A percentile compares a stretch with the other conserved stretches of the same genome.
phyloP scores from a whole-genome alignment of 2,113 vertebrate species.

The Phalacrocorax aristotelis region DNA sequence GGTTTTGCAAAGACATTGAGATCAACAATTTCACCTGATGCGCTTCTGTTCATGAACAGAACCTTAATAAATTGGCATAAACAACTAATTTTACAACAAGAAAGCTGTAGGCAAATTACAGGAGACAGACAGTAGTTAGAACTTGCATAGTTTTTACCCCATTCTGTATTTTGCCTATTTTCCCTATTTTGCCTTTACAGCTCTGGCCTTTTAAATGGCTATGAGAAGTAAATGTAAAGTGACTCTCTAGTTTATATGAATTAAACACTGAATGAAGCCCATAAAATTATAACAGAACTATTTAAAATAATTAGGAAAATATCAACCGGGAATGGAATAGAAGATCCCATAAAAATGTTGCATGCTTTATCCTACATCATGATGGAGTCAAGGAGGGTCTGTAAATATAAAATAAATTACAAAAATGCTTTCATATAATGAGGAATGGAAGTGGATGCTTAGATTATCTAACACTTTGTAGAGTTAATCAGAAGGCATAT shows the following conservation, averaged over 20 bases:
- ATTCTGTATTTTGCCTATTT: background rate
- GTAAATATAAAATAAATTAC: background rate
- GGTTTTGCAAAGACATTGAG: background rate
- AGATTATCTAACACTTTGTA: background rate
- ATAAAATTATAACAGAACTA: background rate
- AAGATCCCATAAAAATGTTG: background rate
- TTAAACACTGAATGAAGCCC: background rate
- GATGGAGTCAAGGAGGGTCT: background rate
- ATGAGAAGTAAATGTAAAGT: background rate
- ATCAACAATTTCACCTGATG: background rate
- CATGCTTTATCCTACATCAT: background rate
- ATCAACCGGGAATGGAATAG: background rate
- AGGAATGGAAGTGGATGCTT: background rate
- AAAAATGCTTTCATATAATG: background rate
- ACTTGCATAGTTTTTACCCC: background rate
- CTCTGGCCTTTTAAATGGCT: background rate
- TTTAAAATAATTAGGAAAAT: background rate
- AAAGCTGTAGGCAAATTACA: background rate
- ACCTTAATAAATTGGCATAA: background rate
- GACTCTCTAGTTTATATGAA: background rate
- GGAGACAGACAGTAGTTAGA: background rate
- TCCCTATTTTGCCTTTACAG: background rate
- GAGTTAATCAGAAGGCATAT: background rate
- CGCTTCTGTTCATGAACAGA: background rate
- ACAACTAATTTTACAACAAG: background rate